A percentile compares a stretch with the other conserved stretches of the same genome.
Evolutionary conservation across 2,797 vertebrate genomes (phyloP).

Genomic region (Rallus crepitans): DNA sequence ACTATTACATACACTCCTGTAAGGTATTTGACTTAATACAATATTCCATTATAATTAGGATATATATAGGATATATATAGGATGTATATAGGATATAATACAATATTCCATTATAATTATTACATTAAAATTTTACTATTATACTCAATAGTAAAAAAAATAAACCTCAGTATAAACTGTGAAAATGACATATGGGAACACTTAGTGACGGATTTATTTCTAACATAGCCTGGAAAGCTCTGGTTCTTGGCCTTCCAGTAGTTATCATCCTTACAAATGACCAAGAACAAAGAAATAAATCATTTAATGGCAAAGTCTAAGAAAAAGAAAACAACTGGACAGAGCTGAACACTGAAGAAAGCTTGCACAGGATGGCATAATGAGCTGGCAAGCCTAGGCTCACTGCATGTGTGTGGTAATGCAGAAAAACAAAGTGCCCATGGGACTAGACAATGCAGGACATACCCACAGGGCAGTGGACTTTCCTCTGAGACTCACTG

Average conservation of each 20-base stretch:
- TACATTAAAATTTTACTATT: no score
- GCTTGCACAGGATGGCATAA: background rate
- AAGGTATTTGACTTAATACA: background rate
- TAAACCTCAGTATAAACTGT: background rate
- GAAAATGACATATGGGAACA: background rate
- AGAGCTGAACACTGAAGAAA: background rate
- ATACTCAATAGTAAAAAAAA: background rate
- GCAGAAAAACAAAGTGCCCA: background rate
- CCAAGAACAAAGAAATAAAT: background rate
- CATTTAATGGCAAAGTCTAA: background rate
- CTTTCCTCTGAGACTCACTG: background rate
- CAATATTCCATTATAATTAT: background rate
- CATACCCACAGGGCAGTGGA: background rate
- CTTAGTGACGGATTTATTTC: background rate
- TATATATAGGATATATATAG: no score
- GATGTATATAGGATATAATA: background rate
- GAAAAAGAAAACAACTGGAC: background rate
- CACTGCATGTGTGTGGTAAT: background rate
- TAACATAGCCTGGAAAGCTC: background rate
- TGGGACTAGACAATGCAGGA: background rate
- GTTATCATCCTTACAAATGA: background rate
- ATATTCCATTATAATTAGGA: background rate
- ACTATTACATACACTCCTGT: background rate
- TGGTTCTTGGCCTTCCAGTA: background rate
- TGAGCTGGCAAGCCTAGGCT: background rate